Conservation (phyloP, 1,140 invertebrate genomes). For the Goniozus legneri region DNA sequence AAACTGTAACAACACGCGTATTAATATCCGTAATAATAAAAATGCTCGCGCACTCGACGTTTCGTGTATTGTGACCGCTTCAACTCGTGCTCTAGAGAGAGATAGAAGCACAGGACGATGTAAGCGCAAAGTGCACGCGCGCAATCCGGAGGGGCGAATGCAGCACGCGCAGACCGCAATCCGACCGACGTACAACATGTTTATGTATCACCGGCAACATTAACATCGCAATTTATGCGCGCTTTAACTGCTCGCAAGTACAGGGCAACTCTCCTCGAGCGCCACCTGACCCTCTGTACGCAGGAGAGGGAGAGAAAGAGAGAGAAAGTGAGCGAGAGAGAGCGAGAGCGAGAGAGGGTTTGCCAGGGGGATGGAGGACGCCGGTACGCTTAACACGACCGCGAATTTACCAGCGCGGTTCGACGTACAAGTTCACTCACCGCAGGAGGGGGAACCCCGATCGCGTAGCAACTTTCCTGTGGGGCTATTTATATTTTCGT, state of each 20-base stretch:
- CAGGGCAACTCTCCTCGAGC: slow-evolving; percentile 1
- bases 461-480: slow-evolving; percentile 22
- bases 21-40: no score
- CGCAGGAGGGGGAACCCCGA: slow-evolving; percentile 26
- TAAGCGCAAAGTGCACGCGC: no score
- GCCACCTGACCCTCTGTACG: no score
- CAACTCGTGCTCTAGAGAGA: no score
- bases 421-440: slow-evolving; percentile 32
- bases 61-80: no score
- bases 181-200: slow-evolving; percentile 46
- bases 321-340: no score
- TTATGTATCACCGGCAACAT: slow-evolving; percentile 47
- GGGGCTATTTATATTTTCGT: slow-evolving; percentile 26
- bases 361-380: no score
- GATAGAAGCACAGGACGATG: no score
- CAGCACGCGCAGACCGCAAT: slow-evolving; percentile 36
- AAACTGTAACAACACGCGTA: no score
- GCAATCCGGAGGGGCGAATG: no score
- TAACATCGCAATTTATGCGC: slow-evolving; percentile 49
- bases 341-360: no score
- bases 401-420: slow-evolving; percentile 36
- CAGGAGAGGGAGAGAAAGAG: no score
- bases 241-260: slow-evolving; percentile 33
- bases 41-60: slow-evolving; percentile 27
- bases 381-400: slow-evolving; percentile 35